phyloP scores from a whole-genome alignment of 2,113 vertebrate species.

The Axis porcinus region DNA sequence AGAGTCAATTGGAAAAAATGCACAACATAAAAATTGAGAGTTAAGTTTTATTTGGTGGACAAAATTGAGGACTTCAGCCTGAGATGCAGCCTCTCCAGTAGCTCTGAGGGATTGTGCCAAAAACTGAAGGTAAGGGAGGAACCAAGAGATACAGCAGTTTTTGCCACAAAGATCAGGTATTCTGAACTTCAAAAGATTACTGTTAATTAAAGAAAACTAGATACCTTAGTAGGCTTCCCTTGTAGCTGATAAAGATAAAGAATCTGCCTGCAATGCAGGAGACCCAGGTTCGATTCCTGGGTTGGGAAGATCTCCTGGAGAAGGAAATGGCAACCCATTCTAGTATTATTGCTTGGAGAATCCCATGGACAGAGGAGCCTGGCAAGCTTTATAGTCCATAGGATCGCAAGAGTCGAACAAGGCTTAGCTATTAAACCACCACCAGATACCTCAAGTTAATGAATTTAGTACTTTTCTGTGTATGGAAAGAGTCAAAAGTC shows the following conservation, averaged over 20 bases:
- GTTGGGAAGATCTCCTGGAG: neutral
- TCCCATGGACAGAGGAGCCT: neutral
- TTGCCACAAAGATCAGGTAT: neutral
- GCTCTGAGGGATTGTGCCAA: neutral
- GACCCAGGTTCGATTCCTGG: neutral
- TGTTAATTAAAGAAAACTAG: neutral
- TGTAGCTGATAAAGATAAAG: neutral
- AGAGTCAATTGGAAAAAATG: neutral
- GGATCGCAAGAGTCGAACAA: rapidly evolving
- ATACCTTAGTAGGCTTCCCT: neutral
- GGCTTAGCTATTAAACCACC: neutral
- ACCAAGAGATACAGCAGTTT: neutral
- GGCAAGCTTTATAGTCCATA: neutral
- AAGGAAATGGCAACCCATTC: neutral
- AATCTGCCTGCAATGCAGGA: neutral
- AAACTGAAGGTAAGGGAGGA: neutral
- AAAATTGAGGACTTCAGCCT: neutral
- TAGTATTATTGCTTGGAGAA: neutral
- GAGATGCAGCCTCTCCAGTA: neutral
- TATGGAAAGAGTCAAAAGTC: neutral
- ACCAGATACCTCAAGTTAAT: neutral
- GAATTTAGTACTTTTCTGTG: neutral
- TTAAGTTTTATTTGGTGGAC: neutral
- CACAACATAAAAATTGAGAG: neutral
- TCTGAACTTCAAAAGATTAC: neutral